phyloP scores from a whole-genome alignment of 2,797 vertebrate genomes.

The Microtus obscurus region DNA sequence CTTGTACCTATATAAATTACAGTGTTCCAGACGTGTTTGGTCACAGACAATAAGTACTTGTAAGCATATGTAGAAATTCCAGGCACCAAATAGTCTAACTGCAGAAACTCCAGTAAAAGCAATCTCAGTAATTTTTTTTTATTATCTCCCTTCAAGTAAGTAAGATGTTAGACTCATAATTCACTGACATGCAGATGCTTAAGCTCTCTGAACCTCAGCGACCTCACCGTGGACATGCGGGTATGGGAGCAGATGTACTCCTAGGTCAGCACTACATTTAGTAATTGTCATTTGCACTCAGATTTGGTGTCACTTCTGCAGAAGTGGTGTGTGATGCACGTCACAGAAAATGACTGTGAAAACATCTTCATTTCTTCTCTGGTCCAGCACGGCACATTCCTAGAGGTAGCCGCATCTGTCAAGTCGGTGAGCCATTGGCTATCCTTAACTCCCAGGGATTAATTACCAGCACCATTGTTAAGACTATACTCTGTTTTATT shows the following conservation, averaged over 20 bases:
- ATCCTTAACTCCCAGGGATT: constrained; percentile 49
- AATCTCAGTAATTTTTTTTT: not conserved
- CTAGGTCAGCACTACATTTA: not conserved
- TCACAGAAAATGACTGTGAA: constrained; percentile 37
- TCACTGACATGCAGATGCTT: not conserved
- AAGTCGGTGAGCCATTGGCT: constrained; percentile 32
- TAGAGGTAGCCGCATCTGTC: constrained; percentile 2
- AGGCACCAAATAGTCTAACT: not conserved
- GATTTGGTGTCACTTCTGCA: constrained; percentile 11
- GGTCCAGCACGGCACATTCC: not conserved
- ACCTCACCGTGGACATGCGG: constrained; percentile 26
- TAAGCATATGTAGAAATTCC: not conserved
- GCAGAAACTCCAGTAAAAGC: not conserved
- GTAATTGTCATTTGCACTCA: not conserved
- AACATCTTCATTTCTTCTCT: constrained; percentile 31
- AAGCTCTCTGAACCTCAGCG: not conserved
- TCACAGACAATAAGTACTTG: not conserved
- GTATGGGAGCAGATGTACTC: not conserved
- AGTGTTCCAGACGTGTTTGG: not conserved
- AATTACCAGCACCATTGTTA: constrained; percentile 36
- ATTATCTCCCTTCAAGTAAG: not conserved
- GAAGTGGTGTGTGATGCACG: not conserved
- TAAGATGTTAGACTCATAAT: not conserved
- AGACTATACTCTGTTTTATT: constrained; percentile 51
- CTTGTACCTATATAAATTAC: not conserved